A percentile compares a stretch with the other conserved stretches of the same genome.
These are phyloP conservation scores for Oxyruncus cristatus DNA, from an alignment of 2,113 vertebrate genomes.

Conservation along the genomic window DNA sequence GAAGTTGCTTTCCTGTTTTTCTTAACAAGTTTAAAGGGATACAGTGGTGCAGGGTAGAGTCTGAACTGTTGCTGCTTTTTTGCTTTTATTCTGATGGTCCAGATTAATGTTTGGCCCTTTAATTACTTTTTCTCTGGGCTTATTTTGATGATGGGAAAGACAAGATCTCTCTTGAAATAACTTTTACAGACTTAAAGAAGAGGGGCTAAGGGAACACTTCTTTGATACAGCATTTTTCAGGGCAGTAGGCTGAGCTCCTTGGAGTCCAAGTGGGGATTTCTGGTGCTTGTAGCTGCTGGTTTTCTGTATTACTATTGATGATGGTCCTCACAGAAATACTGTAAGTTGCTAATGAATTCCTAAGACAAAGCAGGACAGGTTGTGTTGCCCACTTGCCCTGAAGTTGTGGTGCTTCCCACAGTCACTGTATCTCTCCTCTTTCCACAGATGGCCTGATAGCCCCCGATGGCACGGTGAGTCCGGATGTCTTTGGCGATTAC, in stretches of 20 bases:
- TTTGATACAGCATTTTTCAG: background rate
- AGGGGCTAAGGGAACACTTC: background rate
- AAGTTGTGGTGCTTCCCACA: background rate
- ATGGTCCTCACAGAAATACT: background rate
- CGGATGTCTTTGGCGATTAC: slow-evolving; percentile 87
- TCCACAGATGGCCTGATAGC: slow-evolving; percentile 87
- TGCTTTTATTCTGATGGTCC: background rate
- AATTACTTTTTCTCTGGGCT: background rate
- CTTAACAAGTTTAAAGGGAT: background rate
- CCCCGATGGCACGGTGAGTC: slow-evolving; percentile 85
- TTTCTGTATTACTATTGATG: background rate
- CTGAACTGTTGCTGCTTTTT: background rate
- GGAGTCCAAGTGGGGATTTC: background rate
- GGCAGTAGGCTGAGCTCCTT: background rate
- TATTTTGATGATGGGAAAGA: background rate
- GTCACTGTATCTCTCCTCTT: background rate
- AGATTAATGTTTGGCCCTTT: background rate
- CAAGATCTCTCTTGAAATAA: background rate
- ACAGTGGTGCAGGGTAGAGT: background rate
- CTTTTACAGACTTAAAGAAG: background rate
- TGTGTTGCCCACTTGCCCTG: background rate
- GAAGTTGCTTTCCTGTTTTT: background rate
- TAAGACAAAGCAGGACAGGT: background rate
- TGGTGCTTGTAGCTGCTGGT: background rate
- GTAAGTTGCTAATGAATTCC: background rate